Conservation (phyloP, 2,113 vertebrate species). For the Lophochroa leadbeateri region DNA sequence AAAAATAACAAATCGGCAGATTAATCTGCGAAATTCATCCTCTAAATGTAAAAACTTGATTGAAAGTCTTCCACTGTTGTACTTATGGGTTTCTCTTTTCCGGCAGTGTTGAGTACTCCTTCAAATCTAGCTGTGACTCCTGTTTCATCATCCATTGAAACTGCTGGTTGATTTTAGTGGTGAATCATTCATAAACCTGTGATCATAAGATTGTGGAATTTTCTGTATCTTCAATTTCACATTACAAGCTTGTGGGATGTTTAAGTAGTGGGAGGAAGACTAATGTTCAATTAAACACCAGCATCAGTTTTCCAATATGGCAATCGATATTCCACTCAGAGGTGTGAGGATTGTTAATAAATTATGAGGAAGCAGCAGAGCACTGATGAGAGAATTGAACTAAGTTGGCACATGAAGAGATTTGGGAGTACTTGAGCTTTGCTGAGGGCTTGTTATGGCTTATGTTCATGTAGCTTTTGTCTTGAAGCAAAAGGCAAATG, state of each 20-base stretch:
- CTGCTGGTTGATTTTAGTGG: background rate
- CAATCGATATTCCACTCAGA: background rate
- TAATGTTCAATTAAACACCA: background rate
- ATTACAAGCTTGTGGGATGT: background rate
- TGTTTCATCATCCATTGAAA: background rate
- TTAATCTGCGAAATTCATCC: background rate
- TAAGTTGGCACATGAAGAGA: background rate
- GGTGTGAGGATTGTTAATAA: background rate
- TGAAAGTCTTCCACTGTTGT: background rate
- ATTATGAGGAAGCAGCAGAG: background rate
- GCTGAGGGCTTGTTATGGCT: background rate
- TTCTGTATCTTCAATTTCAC: background rate
- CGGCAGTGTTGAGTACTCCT: background rate
- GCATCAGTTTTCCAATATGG: background rate
- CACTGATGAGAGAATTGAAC: background rate
- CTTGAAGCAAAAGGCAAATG: background rate
- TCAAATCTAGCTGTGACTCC: background rate
- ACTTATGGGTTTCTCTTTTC: background rate
- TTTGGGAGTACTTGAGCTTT: background rate
- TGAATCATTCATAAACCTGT: background rate
- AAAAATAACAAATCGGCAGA: background rate
- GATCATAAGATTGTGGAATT: background rate
- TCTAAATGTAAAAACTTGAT: background rate
- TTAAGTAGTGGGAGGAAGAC: background rate
- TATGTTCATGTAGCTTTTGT: background rate